Evolutionary conservation across 1,140 invertebrate species (phyloP), one percentile per base, ranked within the genome.

Genomic region (Drosophila ohnishii): DNA sequence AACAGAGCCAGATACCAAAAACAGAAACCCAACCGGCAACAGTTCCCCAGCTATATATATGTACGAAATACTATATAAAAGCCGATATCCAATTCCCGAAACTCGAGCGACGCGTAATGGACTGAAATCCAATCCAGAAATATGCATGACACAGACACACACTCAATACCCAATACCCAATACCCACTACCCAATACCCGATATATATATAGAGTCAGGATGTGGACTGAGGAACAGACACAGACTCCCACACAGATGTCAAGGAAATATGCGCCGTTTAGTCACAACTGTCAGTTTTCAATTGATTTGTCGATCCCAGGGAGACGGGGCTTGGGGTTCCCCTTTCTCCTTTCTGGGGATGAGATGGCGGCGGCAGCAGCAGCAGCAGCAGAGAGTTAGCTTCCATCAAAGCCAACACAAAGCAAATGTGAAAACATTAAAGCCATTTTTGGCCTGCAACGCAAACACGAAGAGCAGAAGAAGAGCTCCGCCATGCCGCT

Each of bases 381-480:
- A 37, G 14, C 37, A 39, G 3, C 11, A 37, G 37, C 44, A 28
- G 25, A 32, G 72, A 75, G 56, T 67, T 69, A 56, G 73, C 80
- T 82, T 73, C 84, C 75, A 83, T 83, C 79, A 83, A 88, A 87
- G 83, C 83, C 83, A 87, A 87, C 48, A 50, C 83, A 87, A 87
- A 83, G 84, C 83, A 87, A 87, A 87, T 87, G 79, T 87, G 83
- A 88, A 88, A 88, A 88, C 84, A 87, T 87, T 87, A 87, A 87
- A 88, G 83, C 72, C 79, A 83, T 83, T 87, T 86, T 69, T 81
- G 56, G 73, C 74, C 75, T 61, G 65, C 65, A 71, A 50, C 62
- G 66, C 65, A 69, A 66, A 69, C 65, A 69, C 47, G 47, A 66
- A 63, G 47, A 66, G 65, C 61, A 22, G 22, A 28, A 19, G 65